Percentiles rank a stretch among this genome's conserved stretches.
phyloP scores from a whole-genome alignment of 2,888 invertebrate species.

The Drosophila antonietae region DNA sequence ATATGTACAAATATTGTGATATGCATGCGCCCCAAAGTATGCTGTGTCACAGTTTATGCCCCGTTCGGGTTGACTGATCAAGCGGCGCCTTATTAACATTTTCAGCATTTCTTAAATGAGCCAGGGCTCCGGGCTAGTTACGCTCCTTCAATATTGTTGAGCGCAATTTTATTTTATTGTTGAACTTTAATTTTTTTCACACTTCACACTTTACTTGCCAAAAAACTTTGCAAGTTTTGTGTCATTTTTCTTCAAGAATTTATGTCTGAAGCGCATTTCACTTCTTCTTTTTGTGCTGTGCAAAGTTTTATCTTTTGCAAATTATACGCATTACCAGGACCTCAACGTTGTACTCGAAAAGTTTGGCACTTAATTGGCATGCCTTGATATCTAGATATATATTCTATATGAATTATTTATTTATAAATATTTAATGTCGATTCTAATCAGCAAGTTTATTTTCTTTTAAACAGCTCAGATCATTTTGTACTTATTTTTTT shows the following conservation, averaged over 20 bases:
- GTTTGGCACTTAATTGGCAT: slow-evolving; percentile 6
- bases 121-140: slow-evolving; percentile 16
- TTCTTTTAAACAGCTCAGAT: not conserved
- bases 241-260: slow-evolving; percentile 54
- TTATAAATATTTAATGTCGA: not conserved
- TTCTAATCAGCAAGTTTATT: not conserved
- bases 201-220: slow-evolving; percentile 47
- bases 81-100: slow-evolving; percentile 44
- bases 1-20: not conserved
- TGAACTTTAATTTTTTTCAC: slow-evolving; percentile 74
- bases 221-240: slow-evolving; percentile 79
- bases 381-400: not conserved
- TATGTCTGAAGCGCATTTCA: slow-evolving; percentile 38
- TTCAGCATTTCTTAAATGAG: slow-evolving; percentile 51
- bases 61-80: slow-evolving; percentile 25
- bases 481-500: not conserved
- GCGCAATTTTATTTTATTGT: slow-evolving; percentile 68
- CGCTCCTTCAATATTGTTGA: slow-evolving; percentile 45
- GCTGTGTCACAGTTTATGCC: slow-evolving; percentile 10
- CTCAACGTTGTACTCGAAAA: slow-evolving; percentile 32
- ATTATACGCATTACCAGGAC: slow-evolving; percentile 55
- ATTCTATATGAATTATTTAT: not conserved
- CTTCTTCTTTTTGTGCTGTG: slow-evolving; percentile 32
- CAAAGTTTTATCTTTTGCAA: slow-evolving; percentile 72
- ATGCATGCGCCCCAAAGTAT: not conserved